Conservation (phyloP, 2,113 vertebrate species). For the Piprites chloris region DNA sequence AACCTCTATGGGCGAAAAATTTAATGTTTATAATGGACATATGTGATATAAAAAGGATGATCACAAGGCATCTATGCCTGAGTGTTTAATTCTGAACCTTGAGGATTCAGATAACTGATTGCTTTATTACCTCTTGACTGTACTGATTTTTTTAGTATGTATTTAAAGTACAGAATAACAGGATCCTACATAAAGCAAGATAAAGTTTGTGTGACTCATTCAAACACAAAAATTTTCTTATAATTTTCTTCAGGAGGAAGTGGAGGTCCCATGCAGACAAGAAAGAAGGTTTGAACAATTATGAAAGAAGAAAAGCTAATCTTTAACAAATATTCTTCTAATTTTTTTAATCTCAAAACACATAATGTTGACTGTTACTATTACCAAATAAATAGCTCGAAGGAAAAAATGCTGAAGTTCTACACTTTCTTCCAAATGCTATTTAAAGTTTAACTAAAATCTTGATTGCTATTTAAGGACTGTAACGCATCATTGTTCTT, state of each 20-base stretch:
- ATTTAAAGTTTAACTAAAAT: constrained; percentile 38
- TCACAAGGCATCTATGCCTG: not conserved
- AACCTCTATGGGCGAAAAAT: not conserved
- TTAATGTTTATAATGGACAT: not conserved
- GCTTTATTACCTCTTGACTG: not conserved
- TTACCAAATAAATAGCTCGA: not conserved
- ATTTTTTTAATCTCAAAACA: not conserved
- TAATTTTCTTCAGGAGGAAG: not conserved
- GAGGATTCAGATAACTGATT: not conserved
- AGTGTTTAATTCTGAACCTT: not conserved
- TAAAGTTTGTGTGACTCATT: constrained; percentile 19
- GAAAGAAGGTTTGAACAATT: not conserved
- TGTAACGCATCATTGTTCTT: not conserved
- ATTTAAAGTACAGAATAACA: not conserved
- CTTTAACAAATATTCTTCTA: not conserved
- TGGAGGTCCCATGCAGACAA: not conserved
- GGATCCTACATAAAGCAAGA: not conserved
- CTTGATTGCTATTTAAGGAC: not conserved
- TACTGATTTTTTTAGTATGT: not conserved
- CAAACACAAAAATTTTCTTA: not conserved
- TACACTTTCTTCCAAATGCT: not conserved
- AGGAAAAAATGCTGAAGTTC: not conserved
- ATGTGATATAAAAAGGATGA: accelerated
- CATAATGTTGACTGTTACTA: not conserved
- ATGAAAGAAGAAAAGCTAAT: not conserved